Evolutionary conservation across 2,113 vertebrate genomes (phyloP), one percentile per base, ranked within the genome.

Genomic region (Mirza zaza): DNA sequence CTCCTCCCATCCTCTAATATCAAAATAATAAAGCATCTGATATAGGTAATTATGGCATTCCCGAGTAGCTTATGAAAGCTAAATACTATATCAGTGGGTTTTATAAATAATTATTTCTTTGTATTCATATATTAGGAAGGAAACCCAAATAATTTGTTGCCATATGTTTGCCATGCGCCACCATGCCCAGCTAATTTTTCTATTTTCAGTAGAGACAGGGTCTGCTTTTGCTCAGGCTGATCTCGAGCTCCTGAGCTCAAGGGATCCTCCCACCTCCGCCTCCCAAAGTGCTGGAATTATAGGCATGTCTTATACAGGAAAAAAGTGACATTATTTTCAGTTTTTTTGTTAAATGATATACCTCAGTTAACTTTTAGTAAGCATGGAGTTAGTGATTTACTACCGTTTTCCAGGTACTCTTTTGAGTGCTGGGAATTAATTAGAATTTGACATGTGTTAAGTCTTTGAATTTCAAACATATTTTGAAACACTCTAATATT

Each of bases 31-130:
- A 90, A 82, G 21, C 92, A 82, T 79, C 65, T 94, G 67, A 91
- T 45, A 94, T 21, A 61, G 52, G 18, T 87, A 94, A 94, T 67
- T 94, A 91, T 48, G 15, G 25, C 95, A 34, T 85, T 95, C 63
- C 70, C 80, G 11, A 42, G 45, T 57, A 92, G 42, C 21, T 89
- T 93, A n/a, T n/a, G n/a, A n/a, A n/a, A 92, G 59, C 32, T 48
- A 48, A 93, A 90, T 85, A 68, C 17, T 86, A 4, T 42, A 36
- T 80, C 67, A 80, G 76, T 71, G 18, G 61, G 79, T 91, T 89
- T 95, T 92, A 95, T 91, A 94, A 68, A 65, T 94, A 82, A 68
- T 27, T 88, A 39, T 50, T 73, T 94, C 21, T 93, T 94, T 92
- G 94, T 86, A 55, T 55, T 55, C 52, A 55, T 55, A 73, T 89